Percentiles rank a stretch among this genome's conserved stretches.
These are phyloP conservation scores for Chironomus tepperi DNA, from an alignment of 1,140 invertebrate species.

Conservation along the genomic window DNA sequence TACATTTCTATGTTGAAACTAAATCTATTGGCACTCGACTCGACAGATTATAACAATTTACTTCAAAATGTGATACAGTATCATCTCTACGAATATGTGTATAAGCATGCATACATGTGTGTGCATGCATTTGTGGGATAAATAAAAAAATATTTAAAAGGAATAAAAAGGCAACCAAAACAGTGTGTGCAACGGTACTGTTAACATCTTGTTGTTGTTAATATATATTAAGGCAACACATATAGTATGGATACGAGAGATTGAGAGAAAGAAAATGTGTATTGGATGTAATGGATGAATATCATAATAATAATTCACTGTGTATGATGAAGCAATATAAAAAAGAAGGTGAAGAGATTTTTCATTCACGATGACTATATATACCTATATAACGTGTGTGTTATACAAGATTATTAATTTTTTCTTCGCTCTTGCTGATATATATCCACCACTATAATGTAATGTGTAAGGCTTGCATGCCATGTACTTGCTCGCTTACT, in stretches of 20 bases:
- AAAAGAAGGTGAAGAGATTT: background rate
- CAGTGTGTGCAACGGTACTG: background rate
- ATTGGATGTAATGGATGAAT: slow-evolving; percentile 1
- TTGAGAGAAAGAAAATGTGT: background rate
- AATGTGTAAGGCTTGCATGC: background rate
- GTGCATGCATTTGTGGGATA: too few species aligned
- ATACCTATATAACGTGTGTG: background rate
- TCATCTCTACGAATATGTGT: too few species aligned
- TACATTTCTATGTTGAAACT: too few species aligned
- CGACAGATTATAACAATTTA: too few species aligned
- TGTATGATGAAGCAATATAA: slow-evolving; percentile 18
- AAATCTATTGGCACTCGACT: too few species aligned
- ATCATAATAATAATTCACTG: slow-evolving; percentile 18
- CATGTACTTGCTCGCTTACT: background rate
- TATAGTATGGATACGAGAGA: too few species aligned
- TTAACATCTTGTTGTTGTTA: background rate
- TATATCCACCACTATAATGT: background rate
- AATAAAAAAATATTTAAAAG: background rate
- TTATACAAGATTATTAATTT: slow-evolving; percentile 21
- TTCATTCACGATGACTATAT: slow-evolving; percentile 2
- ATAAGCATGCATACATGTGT: too few species aligned
- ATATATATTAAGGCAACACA: too few species aligned
- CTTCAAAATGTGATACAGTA: too few species aligned
- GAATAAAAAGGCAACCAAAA: background rate
- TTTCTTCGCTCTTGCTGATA: background rate